Evolutionary conservation across 2,113 vertebrate genomes (phyloP), one percentile per base, ranked within the genome.

Genomic region (Physeter macrocephalus): DNA sequence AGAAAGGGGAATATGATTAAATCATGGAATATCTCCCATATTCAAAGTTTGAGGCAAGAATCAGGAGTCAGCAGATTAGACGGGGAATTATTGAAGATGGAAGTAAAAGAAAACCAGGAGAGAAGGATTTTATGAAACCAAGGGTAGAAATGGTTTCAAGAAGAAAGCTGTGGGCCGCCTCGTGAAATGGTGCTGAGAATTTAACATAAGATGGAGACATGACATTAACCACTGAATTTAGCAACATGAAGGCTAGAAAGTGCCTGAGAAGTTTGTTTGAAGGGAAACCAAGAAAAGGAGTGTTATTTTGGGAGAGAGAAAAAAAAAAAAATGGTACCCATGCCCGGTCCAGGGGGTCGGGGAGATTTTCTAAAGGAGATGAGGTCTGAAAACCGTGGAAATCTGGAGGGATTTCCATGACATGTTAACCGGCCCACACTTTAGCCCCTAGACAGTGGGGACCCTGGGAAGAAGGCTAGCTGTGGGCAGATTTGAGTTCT

Each of bases 301-400:
- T 14, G 1, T 49, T 29, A 54, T 67, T 41, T 18, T 9, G 20
- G 27, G 10, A 78, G 12, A 17, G 8, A 23, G n/a, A n/a, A n/a
- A n/a, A 62, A 11, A 6, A 36, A 29, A 17, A 54, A 52, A 18
- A 34, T 0, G 0, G 0, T 36, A 27, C 2, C 59, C 21, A 2
- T n/a, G 64, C 39, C 66, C 41, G 64, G 61, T 43, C 2, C 17
- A 31, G 20, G 27, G 75, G 34, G n/a, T 31, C 57, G 27, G 12
- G 75, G 59, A 72, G 59, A 54, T 52, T 29, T 34, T 88, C 36
- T 88, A 17, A 64, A 78, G 5, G 6, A n/a, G 31, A 11, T n/a
- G 20, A 49, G 52, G 9, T 86, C 52, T 83, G 46, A 27, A 49
- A 46, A 41, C 13, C 8, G 17, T 36, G 39, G 49, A 67, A 77